A percentile compares a stretch with the other conserved stretches of the same genome.
Conservation (phyloP, 1,140 invertebrate genomes). For the Neodiprion lecontei region DNA sequence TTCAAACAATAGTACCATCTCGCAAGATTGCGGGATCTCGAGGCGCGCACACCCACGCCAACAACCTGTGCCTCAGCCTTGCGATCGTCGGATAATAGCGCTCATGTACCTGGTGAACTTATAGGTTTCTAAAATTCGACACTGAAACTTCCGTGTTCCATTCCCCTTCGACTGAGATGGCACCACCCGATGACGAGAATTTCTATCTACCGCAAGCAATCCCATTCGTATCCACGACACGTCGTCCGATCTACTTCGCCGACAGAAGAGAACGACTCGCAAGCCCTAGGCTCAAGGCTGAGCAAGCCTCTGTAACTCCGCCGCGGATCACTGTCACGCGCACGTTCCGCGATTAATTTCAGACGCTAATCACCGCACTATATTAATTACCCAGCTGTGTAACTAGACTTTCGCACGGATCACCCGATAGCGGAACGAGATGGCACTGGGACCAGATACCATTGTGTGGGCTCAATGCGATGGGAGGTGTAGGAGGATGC, state of each 20-base stretch:
- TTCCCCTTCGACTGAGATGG: not conserved
- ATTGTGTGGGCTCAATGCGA: conserved; percentile 21
- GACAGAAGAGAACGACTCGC: too few species aligned
- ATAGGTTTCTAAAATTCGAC: not conserved
- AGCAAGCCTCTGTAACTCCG: not conserved
- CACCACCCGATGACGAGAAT: not conserved
- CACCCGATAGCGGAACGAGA: not conserved
- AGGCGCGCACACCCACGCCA: conserved; percentile 22
- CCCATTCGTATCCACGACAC: not conserved
- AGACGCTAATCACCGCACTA: conserved; percentile 1
- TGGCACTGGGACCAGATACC: conserved; percentile 25
- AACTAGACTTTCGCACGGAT: not conserved
- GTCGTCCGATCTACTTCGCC: not conserved
- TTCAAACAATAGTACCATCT: conserved; percentile 13
- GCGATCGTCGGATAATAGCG: not conserved
- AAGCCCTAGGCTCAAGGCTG: too few species aligned
- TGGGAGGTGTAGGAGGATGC: conserved; percentile 42
- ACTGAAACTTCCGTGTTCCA: not conserved
- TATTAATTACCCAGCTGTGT: not conserved
- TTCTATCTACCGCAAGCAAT: not conserved
- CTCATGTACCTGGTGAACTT: conserved; percentile 6
- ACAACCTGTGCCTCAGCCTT: conserved; percentile 26
- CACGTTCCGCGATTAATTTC: not conserved
- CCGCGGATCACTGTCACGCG: not conserved
- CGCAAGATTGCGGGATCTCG: conserved; percentile 31